Percentiles rank a stretch among this genome's conserved stretches.
These are phyloP conservation scores for Channa argus DNA, from an alignment of 2,113 vertebrate species.

Conservation along the genomic window DNA sequence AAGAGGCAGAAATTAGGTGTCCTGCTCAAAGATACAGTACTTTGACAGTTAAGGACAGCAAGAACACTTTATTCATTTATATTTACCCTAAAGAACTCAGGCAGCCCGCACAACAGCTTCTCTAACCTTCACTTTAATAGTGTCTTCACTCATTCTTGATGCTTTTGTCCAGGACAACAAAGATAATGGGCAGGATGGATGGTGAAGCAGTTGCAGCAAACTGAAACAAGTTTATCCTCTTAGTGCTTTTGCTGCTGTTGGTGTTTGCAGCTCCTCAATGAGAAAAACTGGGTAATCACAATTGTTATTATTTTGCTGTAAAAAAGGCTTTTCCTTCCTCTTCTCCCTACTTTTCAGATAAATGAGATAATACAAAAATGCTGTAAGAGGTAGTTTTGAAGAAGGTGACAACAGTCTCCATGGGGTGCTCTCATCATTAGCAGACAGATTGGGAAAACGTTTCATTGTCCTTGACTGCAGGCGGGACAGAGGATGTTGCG, in stretches of 20 bases:
- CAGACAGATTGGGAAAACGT: slow-evolving; percentile 66
- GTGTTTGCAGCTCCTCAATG: slow-evolving; percentile 28
- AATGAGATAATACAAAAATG: slow-evolving; percentile 30
- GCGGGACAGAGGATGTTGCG: slow-evolving; percentile 44
- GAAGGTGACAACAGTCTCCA: slow-evolving; percentile 52
- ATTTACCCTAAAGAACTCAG: slow-evolving; percentile 24
- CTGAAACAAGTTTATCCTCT: slow-evolving; percentile 23
- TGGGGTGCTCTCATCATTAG: slow-evolving; percentile 58
- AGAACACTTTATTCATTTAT: slow-evolving; percentile 24
- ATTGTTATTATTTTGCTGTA: slow-evolving; percentile 19
- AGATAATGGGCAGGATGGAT: slow-evolving; percentile 46
- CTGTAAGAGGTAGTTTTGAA: slow-evolving; percentile 51
- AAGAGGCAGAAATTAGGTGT: slow-evolving; percentile 1
- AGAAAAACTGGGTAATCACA: slow-evolving; percentile 36
- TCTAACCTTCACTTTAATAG: slow-evolving; percentile 53
- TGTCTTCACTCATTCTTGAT: slow-evolving; percentile 43
- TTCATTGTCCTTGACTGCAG: slow-evolving; percentile 76
- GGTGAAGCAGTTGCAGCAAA: slow-evolving; percentile 1
- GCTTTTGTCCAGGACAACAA: slow-evolving; percentile 39
- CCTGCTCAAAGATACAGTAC: slow-evolving; percentile 32
- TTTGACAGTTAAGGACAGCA: slow-evolving; percentile 31
- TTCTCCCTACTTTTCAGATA: slow-evolving; percentile 17
- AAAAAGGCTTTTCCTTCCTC: not conserved
- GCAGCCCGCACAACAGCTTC: slow-evolving; percentile 10
- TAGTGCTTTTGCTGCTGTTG: slow-evolving; percentile 19